These are phyloP conservation scores for Tachina fera DNA, from an alignment of 2,888 invertebrate genomes.

Conservation along the genomic window DNA sequence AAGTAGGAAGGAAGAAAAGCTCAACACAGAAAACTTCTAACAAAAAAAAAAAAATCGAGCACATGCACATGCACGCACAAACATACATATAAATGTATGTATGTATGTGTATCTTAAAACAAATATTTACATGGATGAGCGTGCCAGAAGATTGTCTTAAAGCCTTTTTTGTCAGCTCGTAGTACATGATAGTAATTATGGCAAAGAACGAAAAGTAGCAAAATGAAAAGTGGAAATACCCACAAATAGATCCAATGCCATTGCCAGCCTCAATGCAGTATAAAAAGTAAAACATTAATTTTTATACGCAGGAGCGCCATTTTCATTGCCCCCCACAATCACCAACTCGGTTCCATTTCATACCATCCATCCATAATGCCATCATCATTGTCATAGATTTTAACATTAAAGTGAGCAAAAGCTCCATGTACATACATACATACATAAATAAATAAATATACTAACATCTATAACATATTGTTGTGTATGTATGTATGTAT, in stretches of 20 bases:
- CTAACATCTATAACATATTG: background rate
- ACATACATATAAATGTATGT: background rate
- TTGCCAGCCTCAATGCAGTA: conserved; percentile 80
- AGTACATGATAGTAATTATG: conserved; percentile 41
- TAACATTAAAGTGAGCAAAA: conserved; percentile 17
- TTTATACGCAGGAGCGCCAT: conserved; percentile 56
- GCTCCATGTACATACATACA: background rate
- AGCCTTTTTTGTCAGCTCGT: conserved; percentile 37
- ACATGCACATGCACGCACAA: background rate
- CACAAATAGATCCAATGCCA: conserved; percentile 76
- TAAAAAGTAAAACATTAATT: conserved; percentile 21
- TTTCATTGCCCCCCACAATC: conserved; percentile 26
- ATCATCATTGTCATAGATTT: conserved; percentile 39
- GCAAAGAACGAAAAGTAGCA: conserved; percentile 33
- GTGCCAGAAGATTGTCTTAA: conserved; percentile 42
- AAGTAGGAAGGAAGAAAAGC: conserved; percentile 47
- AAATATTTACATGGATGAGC: background rate
- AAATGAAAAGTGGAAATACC: conserved; percentile 29
- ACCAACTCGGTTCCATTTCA: background rate
- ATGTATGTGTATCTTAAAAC: background rate
- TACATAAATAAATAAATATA: background rate
- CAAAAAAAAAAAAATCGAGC: background rate
- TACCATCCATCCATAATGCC: conserved; percentile 12
- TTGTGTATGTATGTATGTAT: too few species aligned
- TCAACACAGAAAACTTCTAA: background rate